These are phyloP conservation scores for Melanophora roralis DNA, from an alignment of 2,888 invertebrate species.

Conservation along the genomic window DNA sequence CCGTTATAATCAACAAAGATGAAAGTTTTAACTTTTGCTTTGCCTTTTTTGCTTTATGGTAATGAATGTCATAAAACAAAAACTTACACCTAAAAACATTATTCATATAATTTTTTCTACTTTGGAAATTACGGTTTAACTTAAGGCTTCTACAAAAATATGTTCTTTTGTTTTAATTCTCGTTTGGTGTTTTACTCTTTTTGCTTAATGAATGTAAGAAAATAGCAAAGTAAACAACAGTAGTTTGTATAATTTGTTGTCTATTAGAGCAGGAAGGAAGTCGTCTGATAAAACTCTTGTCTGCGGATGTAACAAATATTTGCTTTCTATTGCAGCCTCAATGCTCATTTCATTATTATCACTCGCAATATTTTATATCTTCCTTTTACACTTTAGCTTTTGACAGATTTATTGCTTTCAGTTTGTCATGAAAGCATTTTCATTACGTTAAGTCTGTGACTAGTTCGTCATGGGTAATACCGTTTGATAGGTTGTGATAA, in stretches of 20 bases:
- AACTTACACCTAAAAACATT: no score
- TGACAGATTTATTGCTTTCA: constrained; percentile 26
- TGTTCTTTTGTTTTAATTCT: not conserved
- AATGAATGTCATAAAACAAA: not conserved
- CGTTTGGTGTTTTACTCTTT: not conserved
- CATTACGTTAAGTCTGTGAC: not conserved
- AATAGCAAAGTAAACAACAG: not conserved
- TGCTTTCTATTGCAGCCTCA: not conserved
- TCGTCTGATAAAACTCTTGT: not conserved
- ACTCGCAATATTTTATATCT: not conserved
- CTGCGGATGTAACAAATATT: not conserved
- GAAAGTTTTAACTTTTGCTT: no score
- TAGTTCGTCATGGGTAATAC: not conserved
- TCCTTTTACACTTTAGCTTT: not conserved
- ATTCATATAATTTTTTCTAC: no score
- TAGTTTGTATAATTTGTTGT: constrained; percentile 9
- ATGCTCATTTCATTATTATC: not conserved
- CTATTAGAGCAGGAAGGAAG: not conserved
- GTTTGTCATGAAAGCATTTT: not conserved
- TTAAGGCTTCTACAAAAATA: not conserved
- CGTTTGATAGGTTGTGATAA: no score
- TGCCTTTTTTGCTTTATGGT: not conserved
- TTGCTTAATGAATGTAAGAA: not conserved
- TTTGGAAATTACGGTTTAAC: not conserved
- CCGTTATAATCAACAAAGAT: not conserved